These are phyloP conservation scores for Diadema setosum DNA, from an alignment of 35 echinoderm and acorn worm genomes.

Conservation along the genomic window DNA sequence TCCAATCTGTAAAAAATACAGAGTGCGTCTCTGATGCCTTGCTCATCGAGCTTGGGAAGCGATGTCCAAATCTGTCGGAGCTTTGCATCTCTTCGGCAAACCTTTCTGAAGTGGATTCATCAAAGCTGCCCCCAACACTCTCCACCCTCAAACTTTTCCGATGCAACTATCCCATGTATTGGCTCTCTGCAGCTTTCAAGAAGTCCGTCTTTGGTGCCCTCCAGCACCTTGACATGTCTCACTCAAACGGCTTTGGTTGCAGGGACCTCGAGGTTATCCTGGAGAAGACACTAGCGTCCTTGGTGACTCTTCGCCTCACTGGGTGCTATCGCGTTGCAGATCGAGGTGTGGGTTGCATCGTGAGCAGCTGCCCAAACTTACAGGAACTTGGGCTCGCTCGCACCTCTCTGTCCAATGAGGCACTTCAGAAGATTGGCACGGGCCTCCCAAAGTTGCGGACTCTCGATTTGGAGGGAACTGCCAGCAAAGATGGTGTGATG, in stretches of 20 bases:
- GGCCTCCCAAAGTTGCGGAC: not conserved
- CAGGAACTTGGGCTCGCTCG: not conserved
- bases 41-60: constrained; percentile 22
- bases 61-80: constrained; percentile 42
- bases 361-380: not conserved
- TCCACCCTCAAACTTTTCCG: not conserved
- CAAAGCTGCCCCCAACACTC: constrained; percentile 18
- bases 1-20: constrained; percentile 48
- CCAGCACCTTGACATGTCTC: constrained; percentile 14
- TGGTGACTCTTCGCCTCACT: constrained; percentile 6
- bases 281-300: not conserved
- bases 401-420: constrained; percentile 9
- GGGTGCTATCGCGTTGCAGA: constrained; percentile 43
- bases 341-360: not conserved
- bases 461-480: constrained; percentile 3
- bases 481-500: not conserved
- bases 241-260: constrained; percentile 10
- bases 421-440: constrained; percentile 33
- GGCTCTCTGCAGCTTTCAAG: constrained; percentile 30
- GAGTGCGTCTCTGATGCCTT: constrained; percentile 63
- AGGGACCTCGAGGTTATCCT: constrained; percentile 2
- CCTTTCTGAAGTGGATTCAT: constrained; percentile 7
- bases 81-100: constrained; percentile 21
- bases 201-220: not conserved
- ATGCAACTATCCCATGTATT: constrained; percentile 22